phyloP scores from a whole-genome alignment of 1,140 invertebrate species.

The Drosophila pseudoobscura region DNA sequence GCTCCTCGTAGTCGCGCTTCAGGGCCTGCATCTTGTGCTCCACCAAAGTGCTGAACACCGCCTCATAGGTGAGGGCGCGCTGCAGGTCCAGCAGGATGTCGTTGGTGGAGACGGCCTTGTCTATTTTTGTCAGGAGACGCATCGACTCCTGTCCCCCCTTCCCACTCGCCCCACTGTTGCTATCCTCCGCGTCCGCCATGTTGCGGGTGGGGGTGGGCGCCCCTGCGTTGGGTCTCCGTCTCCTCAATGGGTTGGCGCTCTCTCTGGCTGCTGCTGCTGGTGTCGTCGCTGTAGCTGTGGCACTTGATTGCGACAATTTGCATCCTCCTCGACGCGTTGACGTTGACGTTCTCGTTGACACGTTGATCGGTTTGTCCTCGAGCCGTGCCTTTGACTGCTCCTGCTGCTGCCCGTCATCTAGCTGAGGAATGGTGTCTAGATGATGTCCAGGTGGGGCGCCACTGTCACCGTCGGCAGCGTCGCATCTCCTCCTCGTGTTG shows the following conservation, averaged over 20 bases:
- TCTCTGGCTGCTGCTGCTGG: constrained; percentile 35
- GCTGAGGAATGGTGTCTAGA: constrained; percentile 17
- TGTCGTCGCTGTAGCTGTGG: background rate
- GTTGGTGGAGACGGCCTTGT: constrained; percentile 82
- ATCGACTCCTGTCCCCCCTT: constrained; percentile 41
- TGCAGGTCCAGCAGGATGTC: constrained; percentile 72
- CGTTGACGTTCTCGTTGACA: constrained; percentile 16
- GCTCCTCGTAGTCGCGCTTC: constrained; percentile 81
- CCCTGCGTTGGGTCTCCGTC: constrained; percentile 14
- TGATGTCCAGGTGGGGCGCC: constrained; percentile 6
- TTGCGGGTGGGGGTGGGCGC: constrained; percentile 9
- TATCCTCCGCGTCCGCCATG: constrained; percentile 72
- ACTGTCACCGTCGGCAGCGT: constrained; percentile 39
- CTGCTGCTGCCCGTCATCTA: constrained; percentile 43
- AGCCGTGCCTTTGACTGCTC: background rate
- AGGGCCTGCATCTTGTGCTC: constrained; percentile 82
- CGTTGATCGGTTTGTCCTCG: constrained; percentile 49
- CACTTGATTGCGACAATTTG: constrained; percentile 53
- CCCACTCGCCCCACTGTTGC: constrained; percentile 55
- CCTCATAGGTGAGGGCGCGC: constrained; percentile 76
- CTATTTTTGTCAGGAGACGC: constrained; percentile 68
- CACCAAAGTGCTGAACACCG: constrained; percentile 73
- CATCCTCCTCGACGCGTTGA: constrained; percentile 50
- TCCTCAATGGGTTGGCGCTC: constrained; percentile 33
- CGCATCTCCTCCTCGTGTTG: constrained; percentile 24